Conservation (phyloP, 2,113 vertebrate species). For the Brachirus orientalis region DNA sequence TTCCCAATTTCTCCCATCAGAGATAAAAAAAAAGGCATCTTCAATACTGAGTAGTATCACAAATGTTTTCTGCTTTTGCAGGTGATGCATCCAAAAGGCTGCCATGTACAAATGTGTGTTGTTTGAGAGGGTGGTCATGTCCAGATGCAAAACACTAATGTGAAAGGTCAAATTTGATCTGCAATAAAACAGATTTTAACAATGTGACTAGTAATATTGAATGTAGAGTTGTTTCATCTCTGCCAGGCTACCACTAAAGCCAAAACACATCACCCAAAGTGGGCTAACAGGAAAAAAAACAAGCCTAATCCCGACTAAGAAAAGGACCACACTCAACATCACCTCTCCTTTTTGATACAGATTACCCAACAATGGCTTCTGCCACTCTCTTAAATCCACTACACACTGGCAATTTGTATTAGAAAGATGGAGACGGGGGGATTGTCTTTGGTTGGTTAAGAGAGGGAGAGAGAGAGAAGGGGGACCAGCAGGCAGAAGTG, state of each 20-base stretch:
- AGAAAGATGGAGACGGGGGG: conserved; percentile 70
- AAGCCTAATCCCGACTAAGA: conserved; percentile 70
- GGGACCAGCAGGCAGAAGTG: conserved; percentile 37
- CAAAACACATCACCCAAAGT: conserved; percentile 45
- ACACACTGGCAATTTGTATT: conserved; percentile 75
- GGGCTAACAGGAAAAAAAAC: conserved; percentile 51
- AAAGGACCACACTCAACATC: conserved; percentile 74
- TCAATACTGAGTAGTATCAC: too few species aligned
- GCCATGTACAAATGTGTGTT: too few species aligned
- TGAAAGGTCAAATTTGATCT: too few species aligned
- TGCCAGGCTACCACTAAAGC: conserved; percentile 40
- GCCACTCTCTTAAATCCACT: conserved; percentile 76
- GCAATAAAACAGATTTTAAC: too few species aligned
- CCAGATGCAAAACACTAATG: too few species aligned
- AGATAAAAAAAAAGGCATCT: too few species aligned
- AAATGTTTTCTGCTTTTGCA: too few species aligned
- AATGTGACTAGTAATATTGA: too few species aligned
- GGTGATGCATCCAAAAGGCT: too few species aligned
- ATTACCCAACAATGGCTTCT: conserved; percentile 75
- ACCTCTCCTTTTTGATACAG: conserved; percentile 70
- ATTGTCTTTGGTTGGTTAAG: conserved; percentile 67
- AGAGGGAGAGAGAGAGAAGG: conserved; percentile 25
- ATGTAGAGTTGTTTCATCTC: conserved; percentile 45
- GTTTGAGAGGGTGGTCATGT: too few species aligned
- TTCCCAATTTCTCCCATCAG: too few species aligned